A percentile compares a stretch with the other conserved stretches of the same genome.
phyloP scores from a whole-genome alignment of 1,140 invertebrate genomes.

The Bombus impatiens region DNA sequence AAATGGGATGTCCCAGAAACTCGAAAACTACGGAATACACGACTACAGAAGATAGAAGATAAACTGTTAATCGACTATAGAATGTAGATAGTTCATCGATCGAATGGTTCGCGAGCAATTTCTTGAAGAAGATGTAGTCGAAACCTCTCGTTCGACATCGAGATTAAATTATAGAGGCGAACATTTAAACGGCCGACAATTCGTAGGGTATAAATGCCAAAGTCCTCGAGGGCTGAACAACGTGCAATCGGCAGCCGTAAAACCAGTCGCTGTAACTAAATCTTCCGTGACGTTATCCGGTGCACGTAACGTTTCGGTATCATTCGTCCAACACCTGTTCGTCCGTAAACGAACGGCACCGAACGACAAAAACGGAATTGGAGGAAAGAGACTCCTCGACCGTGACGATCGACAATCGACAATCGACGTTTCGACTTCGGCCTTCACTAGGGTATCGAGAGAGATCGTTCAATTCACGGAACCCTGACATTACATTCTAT shows the following conservation, averaged over 20 bases:
- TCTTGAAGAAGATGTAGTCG: neutral
- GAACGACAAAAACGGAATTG: slow-evolving; percentile 63
- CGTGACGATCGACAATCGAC: slow-evolving; percentile 47
- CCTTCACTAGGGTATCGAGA: slow-evolving; percentile 58
- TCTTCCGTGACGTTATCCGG: slow-evolving; percentile 35
- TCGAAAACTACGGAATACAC: neutral
- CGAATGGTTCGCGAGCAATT: neutral
- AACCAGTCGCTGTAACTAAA: slow-evolving; percentile 27
- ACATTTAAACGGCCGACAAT: neutral
- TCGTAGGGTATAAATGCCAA: neutral
- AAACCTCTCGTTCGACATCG: neutral
- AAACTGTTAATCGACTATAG: neutral
- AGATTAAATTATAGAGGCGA: neutral
- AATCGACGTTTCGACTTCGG: slow-evolving; percentile 43
- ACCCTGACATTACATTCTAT: neutral
- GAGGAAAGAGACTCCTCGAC: slow-evolving; percentile 40
- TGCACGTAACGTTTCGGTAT: slow-evolving; percentile 43
- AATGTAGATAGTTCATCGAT: neutral
- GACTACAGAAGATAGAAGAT: neutral
- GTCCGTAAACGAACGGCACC: slow-evolving; percentile 52
- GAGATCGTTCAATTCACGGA: neutral
- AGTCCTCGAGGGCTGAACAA: neutral
- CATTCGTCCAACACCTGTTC: slow-evolving; percentile 61
- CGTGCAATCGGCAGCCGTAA: neutral
- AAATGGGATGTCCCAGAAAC: neutral